Percentiles rank a stretch among this genome's conserved stretches.
These are phyloP conservation scores for Diplogasteroides magnus DNA, from an alignment of 1,140 invertebrate genomes.

Conservation along the genomic window DNA sequence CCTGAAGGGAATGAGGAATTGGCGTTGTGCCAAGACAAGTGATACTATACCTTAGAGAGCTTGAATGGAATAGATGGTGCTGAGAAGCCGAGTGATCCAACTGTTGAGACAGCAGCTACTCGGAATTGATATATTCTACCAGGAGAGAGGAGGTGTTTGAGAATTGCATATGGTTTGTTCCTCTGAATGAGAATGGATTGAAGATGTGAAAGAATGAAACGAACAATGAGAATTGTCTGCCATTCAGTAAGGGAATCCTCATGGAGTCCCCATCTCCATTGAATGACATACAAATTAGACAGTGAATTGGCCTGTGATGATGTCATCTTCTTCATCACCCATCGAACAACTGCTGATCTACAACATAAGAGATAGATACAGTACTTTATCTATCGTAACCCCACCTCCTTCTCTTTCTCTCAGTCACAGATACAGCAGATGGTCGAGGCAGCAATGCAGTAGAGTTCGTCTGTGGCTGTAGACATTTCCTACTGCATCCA, in stretches of 20 bases:
- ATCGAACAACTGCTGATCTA: slow-evolving; percentile 46
- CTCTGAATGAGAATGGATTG: slow-evolving; percentile 30
- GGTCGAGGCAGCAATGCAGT: slow-evolving; percentile 40
- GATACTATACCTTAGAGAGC: slow-evolving; percentile 36
- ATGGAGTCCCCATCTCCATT: slow-evolving; percentile 48
- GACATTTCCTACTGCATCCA: slow-evolving; percentile 40
- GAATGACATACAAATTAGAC: slow-evolving; percentile 46
- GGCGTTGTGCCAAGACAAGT: neutral
- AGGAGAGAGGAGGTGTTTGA: slow-evolving; percentile 46
- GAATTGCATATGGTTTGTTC: slow-evolving; percentile 51
- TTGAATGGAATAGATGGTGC: slow-evolving; percentile 41
- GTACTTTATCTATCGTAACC: slow-evolving; percentile 18
- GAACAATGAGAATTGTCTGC: slow-evolving; percentile 45
- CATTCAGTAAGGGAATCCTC: slow-evolving; percentile 48
- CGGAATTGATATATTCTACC: slow-evolving; percentile 49
- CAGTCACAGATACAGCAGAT: slow-evolving; percentile 38
- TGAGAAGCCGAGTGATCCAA: slow-evolving; percentile 40
- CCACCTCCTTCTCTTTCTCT: slow-evolving; percentile 45
- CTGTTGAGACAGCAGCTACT: slow-evolving; percentile 39
- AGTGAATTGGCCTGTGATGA: slow-evolving; percentile 39
- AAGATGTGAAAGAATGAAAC: neutral
- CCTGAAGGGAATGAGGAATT: slow-evolving; percentile 1
- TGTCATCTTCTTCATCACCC: slow-evolving; percentile 42
- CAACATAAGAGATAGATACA: neutral
- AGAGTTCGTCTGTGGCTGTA: slow-evolving; percentile 30